Evolutionary conservation across 2,113 vertebrate genomes (phyloP).

Genomic region (Forbesichthys papilliferus): DNA sequence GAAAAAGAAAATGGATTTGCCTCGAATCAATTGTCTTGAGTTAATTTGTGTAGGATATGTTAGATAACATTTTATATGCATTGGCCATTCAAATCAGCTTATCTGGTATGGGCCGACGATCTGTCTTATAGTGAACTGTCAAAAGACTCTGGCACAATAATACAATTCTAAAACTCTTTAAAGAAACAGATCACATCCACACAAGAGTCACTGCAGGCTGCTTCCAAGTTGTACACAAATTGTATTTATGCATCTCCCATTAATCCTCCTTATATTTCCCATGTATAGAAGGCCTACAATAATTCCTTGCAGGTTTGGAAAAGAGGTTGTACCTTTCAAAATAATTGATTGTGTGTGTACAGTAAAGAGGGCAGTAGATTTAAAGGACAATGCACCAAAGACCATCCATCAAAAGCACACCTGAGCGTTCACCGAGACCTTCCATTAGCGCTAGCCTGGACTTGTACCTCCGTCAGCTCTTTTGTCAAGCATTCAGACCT

Average conservation of each 20-base stretch:
- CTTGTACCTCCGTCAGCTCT: slow-evolving; percentile 37
- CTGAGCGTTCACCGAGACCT: slow-evolving; percentile 46
- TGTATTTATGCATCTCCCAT: slow-evolving; percentile 25
- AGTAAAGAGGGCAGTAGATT: slow-evolving; percentile 51
- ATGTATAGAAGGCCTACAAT: slow-evolving; percentile 20
- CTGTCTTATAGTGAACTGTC: not conserved
- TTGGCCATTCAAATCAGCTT: too few species aligned
- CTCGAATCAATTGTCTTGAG: not conserved
- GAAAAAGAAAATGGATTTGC: not conserved
- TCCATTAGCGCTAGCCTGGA: slow-evolving; percentile 52
- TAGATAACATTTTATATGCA: too few species aligned
- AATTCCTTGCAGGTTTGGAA: slow-evolving; percentile 52
- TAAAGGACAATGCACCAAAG: slow-evolving; percentile 44
- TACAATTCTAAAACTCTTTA: not conserved
- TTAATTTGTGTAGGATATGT: too few species aligned
- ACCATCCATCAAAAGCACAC: slow-evolving; percentile 57
- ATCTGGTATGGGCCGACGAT: too few species aligned
- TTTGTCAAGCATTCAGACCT: slow-evolving; percentile 44
- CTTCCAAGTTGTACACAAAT: slow-evolving; percentile 15
- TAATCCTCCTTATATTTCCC: too few species aligned
- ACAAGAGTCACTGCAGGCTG: too few species aligned
- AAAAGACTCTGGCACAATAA: not conserved
- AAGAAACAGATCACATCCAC: too few species aligned
- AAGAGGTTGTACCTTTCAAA: slow-evolving; percentile 22
- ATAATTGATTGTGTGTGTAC: slow-evolving; percentile 59